Conservation (phyloP, 2,888 invertebrate species). For the Operophtera brumata region DNA sequence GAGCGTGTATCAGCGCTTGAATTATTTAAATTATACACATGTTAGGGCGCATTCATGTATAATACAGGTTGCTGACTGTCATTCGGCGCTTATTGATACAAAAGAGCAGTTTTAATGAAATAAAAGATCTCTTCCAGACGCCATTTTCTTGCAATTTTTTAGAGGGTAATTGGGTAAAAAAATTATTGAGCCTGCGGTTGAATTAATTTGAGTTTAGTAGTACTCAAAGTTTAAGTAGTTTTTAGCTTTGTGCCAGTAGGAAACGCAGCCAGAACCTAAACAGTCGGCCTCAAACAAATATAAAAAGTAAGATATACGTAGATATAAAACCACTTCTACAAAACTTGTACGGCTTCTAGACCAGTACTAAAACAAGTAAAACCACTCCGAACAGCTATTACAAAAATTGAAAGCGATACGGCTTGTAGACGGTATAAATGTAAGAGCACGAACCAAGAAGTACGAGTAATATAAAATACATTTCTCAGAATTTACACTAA, state of each 20-base stretch:
- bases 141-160: too few species aligned
- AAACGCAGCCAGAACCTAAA: too few species aligned
- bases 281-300: too few species aligned
- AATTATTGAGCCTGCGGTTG: too few species aligned
- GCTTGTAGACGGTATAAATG: slow-evolving; percentile 34
- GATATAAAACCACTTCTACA: slow-evolving; percentile 19
- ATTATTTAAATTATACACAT: slow-evolving; percentile 37
- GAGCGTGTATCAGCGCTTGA: slow-evolving; percentile 25
- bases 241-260: too few species aligned
- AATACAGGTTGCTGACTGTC: too few species aligned
- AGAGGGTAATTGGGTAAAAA: too few species aligned
- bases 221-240: too few species aligned
- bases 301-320: too few species aligned
- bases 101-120: too few species aligned
- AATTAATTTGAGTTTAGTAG: too few species aligned
- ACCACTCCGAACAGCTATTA: slow-evolving; percentile 26
- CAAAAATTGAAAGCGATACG: slow-evolving; percentile 36
- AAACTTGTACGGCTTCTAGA: slow-evolving; percentile 5
- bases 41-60: background rate
- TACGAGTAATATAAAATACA: slow-evolving; percentile 41
- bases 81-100: too few species aligned
- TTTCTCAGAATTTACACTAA: slow-evolving; percentile 64
- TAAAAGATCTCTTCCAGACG: background rate
- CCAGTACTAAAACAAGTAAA: slow-evolving; percentile 26
- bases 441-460: slow-evolving; percentile 21